Evolutionary conservation across 2,888 invertebrate genomes (phyloP), one percentile per base, ranked within the genome.

Genomic region (Agrochola lota): DNA sequence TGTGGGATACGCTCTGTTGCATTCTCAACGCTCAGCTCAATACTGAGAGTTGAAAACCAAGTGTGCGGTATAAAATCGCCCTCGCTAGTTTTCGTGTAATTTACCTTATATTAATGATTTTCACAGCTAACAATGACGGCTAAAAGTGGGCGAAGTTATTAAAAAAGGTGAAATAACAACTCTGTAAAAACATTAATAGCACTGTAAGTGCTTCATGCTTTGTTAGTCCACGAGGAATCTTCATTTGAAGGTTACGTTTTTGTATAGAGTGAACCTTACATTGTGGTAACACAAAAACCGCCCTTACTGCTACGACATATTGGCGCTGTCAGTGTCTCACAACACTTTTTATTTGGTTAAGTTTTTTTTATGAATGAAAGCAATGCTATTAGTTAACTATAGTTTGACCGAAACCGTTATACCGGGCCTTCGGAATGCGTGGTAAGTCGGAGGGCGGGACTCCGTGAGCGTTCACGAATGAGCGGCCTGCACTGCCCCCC

Each of bases 41-140:
- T 30, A 20, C 23, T 3, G 1, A 63, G 35, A 63, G 23, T 66
- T 46, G 1, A 46, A 46, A 66, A 46, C 20, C 20, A 11, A 26
- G 11, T 26, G 20, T 66, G 9, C 20, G 43, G 20, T 43, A 64
- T 9, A 23, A 35, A 35, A 35, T 35, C 35, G 12, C 23, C 35
- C 63, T 3, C 5, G 40, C 8, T 4, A 15, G 4, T 15, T 63
- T 59, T 64, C 35, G 30, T n/a, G 15, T 20, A 72, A 74, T 85
- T 77, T 74, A 68, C 64, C 17, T 69, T 17, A 69, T 70, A 77
- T 84, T 40, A 59, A 71, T 76, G 62, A 75, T 84, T 81, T 78
- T 77, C 72, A 26, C 59, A 35, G 66, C 35, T 67, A 62, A 64
- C 40, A 64, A 64, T 40, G 63, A 40, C 64, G 40, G 70, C 40